These are phyloP conservation scores for Frankliniella fusca DNA, from an alignment of 2,888 invertebrate genomes.

Conservation along the genomic window DNA sequence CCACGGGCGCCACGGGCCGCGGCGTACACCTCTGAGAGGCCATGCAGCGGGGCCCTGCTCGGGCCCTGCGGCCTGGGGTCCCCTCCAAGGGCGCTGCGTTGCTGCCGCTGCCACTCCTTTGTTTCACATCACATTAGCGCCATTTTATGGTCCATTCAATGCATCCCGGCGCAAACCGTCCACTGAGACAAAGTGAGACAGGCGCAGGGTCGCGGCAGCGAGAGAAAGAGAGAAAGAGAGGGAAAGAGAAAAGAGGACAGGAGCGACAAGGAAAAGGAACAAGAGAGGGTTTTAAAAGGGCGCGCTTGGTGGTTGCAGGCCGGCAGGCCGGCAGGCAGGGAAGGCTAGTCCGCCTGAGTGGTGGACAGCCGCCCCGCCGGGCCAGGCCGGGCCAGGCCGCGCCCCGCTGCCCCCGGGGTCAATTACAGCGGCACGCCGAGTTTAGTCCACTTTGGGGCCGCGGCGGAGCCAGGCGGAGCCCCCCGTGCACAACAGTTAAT, in stretches of 20 bases:
- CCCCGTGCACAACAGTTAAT: conserved; percentile 1
- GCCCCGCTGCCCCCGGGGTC: not conserved
- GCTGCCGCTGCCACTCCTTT: not conserved
- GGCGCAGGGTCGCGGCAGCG: too few relatives aligned
- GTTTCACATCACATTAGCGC: not conserved
- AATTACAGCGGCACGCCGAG: not conserved
- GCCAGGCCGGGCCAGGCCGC: not conserved
- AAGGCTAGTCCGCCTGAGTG: too few relatives aligned
- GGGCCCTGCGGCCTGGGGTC: too few relatives aligned
- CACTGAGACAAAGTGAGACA: too few relatives aligned
- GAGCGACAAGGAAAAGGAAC: too few relatives aligned
- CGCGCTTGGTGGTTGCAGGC: too few relatives aligned
- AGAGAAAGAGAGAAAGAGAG: too few relatives aligned
- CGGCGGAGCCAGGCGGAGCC: not conserved
- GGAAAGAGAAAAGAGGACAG: too few relatives aligned
- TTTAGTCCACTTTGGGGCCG: not conserved
- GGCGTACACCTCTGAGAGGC: too few relatives aligned
- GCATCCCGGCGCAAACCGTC: not conserved
- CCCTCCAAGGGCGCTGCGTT: not conserved
- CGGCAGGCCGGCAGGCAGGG: too few relatives aligned
- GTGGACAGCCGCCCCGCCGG: not conserved
- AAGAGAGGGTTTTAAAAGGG: too few relatives aligned
- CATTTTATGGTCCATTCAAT: conserved; percentile 13
- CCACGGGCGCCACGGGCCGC: too few relatives aligned
- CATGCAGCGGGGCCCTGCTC: not conserved